phyloP scores from a whole-genome alignment of 2,113 vertebrate genomes.

The Brachionichthys hirsutus region DNA sequence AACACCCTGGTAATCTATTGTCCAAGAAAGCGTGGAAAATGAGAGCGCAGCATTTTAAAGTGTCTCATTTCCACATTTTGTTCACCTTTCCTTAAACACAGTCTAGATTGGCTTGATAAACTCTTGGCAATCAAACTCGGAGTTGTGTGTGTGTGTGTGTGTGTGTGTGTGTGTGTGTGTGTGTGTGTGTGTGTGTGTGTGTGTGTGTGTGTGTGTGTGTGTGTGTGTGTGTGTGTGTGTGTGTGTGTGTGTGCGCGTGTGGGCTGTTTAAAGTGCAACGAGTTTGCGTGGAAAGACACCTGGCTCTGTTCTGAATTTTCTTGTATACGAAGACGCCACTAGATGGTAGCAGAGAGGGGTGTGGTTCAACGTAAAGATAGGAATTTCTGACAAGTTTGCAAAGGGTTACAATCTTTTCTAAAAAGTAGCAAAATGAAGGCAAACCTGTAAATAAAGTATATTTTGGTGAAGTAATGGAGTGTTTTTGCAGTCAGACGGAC shows the following conservation, averaged over 20 bases:
- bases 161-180: no score
- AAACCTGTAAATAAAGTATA: no score
- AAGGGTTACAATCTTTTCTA: no score
- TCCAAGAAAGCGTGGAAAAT: conserved; percentile 43
- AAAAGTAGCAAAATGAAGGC: no score
- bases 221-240: no score
- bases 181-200: no score
- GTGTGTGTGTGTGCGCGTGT: no score
- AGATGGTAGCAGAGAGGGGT: conserved; percentile 29
- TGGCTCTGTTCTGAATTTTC: background rate
- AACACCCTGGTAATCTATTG: conserved; percentile 55
- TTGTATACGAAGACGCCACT: conserved; percentile 10
- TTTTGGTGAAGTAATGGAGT: no score
- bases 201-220: no score
- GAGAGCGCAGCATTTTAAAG: conserved; percentile 50
- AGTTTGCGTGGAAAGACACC: conserved; percentile 1
- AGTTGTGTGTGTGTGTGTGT: conserved; percentile 3
- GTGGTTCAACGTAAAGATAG: background rate
- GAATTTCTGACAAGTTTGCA: background rate
- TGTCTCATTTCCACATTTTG: conserved; percentile 67
- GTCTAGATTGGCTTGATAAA: conserved; percentile 46
- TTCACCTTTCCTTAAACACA: conserved; percentile 60
- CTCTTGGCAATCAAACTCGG: conserved; percentile 29
- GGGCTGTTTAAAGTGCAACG: background rate
- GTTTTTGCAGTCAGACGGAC: no score